Evolutionary conservation across 2,888 invertebrate species (phyloP).

Genomic region (Parthenolecanium corni): DNA sequence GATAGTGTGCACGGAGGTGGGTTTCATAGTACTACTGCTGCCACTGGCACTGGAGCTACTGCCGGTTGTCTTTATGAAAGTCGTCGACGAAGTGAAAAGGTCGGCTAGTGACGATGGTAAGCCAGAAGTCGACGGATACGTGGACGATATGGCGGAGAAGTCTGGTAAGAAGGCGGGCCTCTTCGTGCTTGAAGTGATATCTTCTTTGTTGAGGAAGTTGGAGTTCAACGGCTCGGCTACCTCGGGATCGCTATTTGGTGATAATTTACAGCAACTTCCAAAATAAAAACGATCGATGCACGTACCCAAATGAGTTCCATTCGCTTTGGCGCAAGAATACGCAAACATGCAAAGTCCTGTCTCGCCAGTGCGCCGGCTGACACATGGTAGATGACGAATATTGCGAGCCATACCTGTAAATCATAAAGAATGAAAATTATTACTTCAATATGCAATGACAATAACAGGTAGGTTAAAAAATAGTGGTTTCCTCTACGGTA

Average conservation of each 20-base stretch:
- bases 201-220: slow-evolving; percentile 50
- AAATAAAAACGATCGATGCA: slow-evolving; percentile 90
- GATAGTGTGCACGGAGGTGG: slow-evolving; percentile 36
- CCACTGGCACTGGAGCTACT: slow-evolving; percentile 16
- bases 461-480: no score
- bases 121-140: no score
- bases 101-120: slow-evolving; percentile 35
- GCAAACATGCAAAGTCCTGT: slow-evolving; percentile 89
- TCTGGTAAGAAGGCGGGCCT: neutral
- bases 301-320: slow-evolving; percentile 81
- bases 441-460: no score
- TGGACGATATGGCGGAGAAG: neutral
- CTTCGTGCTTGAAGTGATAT: slow-evolving; percentile 18
- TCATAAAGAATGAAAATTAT: neutral
- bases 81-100: slow-evolving; percentile 33
- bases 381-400: slow-evolving; percentile 78
- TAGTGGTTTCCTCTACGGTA: no score
- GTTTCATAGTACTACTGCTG: slow-evolving; percentile 36
- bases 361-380: slow-evolving; percentile 64
- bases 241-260: slow-evolving; percentile 31
- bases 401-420: slow-evolving; percentile 70
- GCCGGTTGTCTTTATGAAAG: slow-evolving; percentile 33
- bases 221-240: slow-evolving; percentile 35
- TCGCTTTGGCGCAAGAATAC: slow-evolving; percentile 78
- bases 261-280: slow-evolving; percentile 77